phyloP scores from a whole-genome alignment of 2,113 vertebrate species.

The Engystomops pustulosus region DNA sequence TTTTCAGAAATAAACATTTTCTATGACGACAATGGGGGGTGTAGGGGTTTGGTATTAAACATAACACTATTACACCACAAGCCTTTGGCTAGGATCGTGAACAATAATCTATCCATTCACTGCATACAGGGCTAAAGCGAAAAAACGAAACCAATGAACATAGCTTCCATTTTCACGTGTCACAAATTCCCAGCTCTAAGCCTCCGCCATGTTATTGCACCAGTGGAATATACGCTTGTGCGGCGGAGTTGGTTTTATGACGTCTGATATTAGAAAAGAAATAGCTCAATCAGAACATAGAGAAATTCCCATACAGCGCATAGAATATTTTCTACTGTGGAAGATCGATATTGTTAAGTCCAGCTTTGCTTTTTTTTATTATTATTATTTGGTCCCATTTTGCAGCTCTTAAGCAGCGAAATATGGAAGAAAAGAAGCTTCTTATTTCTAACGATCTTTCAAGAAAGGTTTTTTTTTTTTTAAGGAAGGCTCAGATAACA shows the following conservation, averaged over 20 bases:
- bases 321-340: neutral
- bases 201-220: neutral
- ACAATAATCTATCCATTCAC: neutral
- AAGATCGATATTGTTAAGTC: conserved; percentile 31
- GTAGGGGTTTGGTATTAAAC: neutral
- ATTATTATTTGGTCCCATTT: conserved; percentile 52
- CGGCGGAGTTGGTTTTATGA: neutral
- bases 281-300: conserved; percentile 14
- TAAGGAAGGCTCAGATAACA: conserved; percentile 35
- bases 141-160: neutral
- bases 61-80: neutral
- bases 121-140: neutral
- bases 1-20: neutral
- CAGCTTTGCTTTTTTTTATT: too few species aligned
- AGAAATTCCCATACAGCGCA: conserved; percentile 49
- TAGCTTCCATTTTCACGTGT: neutral
- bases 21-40: neutral
- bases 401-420: conserved; percentile 19
- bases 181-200: neutral
- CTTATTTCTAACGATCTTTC: conserved; percentile 10
- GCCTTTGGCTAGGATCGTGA: neutral
- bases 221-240: neutral
- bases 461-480: neutral
- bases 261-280: neutral
- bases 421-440: conserved; percentile 23